Evolutionary conservation across 1,140 invertebrate genomes (phyloP).

Genomic region (Lasioglossum albipes): DNA sequence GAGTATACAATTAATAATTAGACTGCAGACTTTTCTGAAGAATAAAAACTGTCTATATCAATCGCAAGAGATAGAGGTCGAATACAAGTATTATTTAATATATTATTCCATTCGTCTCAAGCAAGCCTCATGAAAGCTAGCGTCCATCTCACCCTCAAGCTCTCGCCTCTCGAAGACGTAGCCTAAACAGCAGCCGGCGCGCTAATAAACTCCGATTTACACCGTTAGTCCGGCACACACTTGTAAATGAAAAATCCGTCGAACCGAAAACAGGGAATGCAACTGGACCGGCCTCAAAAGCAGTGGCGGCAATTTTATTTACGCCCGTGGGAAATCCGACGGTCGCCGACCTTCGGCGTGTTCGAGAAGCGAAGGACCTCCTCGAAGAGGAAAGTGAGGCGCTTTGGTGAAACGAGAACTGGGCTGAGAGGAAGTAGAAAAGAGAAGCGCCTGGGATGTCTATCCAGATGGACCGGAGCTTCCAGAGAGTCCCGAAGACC

Average conservation of each 20-base stretch:
- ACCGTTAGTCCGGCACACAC: background rate
- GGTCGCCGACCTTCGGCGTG: background rate
- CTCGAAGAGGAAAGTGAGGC: background rate
- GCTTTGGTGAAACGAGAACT: background rate
- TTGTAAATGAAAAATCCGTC: background rate
- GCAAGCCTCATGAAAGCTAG: no score
- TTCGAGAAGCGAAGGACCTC: background rate
- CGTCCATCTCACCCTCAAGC: no score
- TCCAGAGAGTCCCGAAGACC: background rate
- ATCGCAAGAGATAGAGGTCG: no score
- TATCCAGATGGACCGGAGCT: no score
- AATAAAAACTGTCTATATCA: no score
- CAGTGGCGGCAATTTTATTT: background rate
- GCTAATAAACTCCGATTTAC: no score
- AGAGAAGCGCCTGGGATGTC: background rate
- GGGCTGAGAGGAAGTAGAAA: conserved; percentile 6
- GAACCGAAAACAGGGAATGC: background rate
- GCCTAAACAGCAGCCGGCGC: no score
- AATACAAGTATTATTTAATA: no score
- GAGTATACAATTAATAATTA: no score
- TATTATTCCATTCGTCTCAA: no score
- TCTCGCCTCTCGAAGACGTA: no score
- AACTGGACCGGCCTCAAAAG: background rate
- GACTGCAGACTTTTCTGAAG: no score
- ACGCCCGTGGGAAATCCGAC: background rate